phyloP scores from a whole-genome alignment of 2,888 invertebrate species.

The Sabatieria punctata region DNA sequence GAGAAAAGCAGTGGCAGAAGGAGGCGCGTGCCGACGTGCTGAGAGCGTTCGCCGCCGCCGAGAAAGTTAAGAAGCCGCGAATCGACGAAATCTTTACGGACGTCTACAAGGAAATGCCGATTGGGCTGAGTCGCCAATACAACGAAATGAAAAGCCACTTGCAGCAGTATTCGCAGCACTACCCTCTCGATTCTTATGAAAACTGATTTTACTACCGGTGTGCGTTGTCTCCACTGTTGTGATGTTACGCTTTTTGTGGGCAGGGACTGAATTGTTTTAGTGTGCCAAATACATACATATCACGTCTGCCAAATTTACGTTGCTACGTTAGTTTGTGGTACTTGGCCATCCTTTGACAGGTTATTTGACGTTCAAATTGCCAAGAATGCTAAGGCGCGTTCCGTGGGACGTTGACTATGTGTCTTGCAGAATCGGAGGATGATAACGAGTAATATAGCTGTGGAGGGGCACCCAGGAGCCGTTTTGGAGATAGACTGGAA shows the following conservation, averaged over 20 bases:
- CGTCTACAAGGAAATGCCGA: constrained; percentile 68
- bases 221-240: too few relatives aligned
- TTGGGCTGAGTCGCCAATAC: constrained; percentile 61
- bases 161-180: constrained; percentile 58
- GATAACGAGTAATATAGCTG: too few relatives aligned
- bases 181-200: constrained; percentile 44
- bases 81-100: constrained; percentile 70
- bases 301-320: background rate
- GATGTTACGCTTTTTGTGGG: too few relatives aligned
- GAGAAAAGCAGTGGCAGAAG: constrained; percentile 52
- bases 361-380: too few relatives aligned
- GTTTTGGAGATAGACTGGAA: constrained; percentile 10
- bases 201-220: background rate
- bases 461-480: too few relatives aligned
- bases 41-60: constrained; percentile 48
- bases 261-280: too few relatives aligned
- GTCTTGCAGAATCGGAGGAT: too few relatives aligned
- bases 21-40: constrained; percentile 48
- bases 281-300: background rate
- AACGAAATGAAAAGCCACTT: constrained; percentile 61
- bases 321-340: too few relatives aligned
- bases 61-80: constrained; percentile 61
- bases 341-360: too few relatives aligned
- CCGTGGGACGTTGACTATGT: too few relatives aligned
- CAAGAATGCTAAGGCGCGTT: too few relatives aligned